Base-by-base conservation (phyloP, 2,113 vertebrate genomes). In the Apus apus region DNA sequence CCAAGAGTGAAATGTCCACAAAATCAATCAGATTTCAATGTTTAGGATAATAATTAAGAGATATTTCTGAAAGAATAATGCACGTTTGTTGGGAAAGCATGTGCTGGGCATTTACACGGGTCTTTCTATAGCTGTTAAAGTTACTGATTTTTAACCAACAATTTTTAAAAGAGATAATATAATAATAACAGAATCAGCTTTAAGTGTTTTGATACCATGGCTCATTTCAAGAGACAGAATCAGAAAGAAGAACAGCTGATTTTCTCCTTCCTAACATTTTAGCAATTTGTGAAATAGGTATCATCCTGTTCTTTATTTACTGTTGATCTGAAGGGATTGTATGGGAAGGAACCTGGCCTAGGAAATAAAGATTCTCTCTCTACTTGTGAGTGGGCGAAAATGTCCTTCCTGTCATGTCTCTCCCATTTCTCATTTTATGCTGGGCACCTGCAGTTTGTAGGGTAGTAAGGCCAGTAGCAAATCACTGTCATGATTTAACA, bases 361-460 rank as follows among this genome's bases (percentile, higher is more conserved):
- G 38, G 58, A 40, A 93, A 90, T 71, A 87, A 53, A 75, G 13
- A 74, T 71, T 45, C 56, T 83, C 45, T 90, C 21, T 77, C 67
- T 89, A 8, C 40, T 87, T 87, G 46, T 34, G 78, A 84, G 29
- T 6, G n/a, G 14, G 27, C 9, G 25, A 94, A 82, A 75, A 92
- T 60, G 15, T 89, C 65, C 95, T 87, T 83, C 57, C 40, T 95
- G 66, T 84, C 12, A 29, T 57, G 2, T 54, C 45, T 40, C 38
- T 53, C 93, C 70, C 40, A 20, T 73, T 96, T 91, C 56, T 74
- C 65, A 84, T 62, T 95, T 94, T 95, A 82, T 77, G 89, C 64
- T 94, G 71, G 76, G 50, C 38, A 43, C 17, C 16, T 94, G 58
- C 45, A 73, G 16, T 91, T 85, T 85, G 40, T 29, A 94, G 80